phyloP scores from a whole-genome alignment of 2,113 vertebrate genomes.

The Oncorhynchus keta region DNA sequence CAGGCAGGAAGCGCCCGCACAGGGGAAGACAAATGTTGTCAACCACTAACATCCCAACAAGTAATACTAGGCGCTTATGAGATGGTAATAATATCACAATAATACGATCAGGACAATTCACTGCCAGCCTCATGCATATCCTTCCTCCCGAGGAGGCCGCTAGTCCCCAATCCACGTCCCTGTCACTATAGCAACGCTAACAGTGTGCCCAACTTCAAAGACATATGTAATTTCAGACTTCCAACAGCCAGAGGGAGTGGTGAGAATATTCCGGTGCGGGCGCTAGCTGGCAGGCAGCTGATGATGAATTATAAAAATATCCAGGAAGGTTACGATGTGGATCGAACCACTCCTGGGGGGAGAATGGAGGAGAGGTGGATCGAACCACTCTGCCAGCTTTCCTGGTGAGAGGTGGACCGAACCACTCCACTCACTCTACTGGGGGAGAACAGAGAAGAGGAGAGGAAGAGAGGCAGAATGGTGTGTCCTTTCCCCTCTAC shows the following conservation, averaged over 20 bases:
- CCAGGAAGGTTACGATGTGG: slow-evolving; percentile 71
- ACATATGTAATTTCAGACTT: slow-evolving; percentile 96
- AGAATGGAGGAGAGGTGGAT: not conserved
- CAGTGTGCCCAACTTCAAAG: slow-evolving; percentile 86
- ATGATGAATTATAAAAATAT: slow-evolving; percentile 83
- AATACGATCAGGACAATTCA: slow-evolving; percentile 72
- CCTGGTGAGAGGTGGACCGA: not conserved
- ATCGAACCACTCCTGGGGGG: slow-evolving; percentile 41
- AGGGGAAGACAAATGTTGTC: slow-evolving; percentile 25
- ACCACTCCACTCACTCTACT: too few species aligned
- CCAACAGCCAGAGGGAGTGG: slow-evolving; percentile 93
- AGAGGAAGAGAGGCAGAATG: too few species aligned
- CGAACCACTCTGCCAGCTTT: not conserved
- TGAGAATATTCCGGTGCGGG: slow-evolving; percentile 72
- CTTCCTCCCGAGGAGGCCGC: slow-evolving; percentile 45
- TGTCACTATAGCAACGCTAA: slow-evolving; percentile 88
- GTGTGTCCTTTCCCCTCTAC: too few species aligned
- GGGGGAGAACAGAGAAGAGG: too few species aligned
- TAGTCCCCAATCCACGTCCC: slow-evolving; percentile 38
- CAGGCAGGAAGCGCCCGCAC: slow-evolving; percentile 13
- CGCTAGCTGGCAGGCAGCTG: slow-evolving; percentile 58
- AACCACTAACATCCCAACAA: slow-evolving; percentile 43
- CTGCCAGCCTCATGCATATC: slow-evolving; percentile 68
- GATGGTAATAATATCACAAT: slow-evolving; percentile 68
- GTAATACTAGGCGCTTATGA: slow-evolving; percentile 61